Conservation (phyloP, 1,140 invertebrate species). For the Drosophila sturtevanti region DNA sequence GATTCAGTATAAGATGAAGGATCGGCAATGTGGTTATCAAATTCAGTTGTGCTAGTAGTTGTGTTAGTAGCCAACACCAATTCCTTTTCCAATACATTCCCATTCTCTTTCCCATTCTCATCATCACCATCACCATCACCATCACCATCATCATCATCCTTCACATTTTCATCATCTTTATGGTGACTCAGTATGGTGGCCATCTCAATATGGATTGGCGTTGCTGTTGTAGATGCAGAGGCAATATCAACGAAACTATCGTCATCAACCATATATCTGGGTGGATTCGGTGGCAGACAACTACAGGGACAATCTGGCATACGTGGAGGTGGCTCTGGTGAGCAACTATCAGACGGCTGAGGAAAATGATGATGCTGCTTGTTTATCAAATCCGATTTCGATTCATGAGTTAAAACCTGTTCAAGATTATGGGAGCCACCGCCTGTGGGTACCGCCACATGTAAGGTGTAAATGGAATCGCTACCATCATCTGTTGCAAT, state of each 20-base stretch:
- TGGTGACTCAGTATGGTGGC: slow-evolving; percentile 34
- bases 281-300: slow-evolving; percentile 40
- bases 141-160: slow-evolving; percentile 21
- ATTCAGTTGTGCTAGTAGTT: slow-evolving; percentile 17
- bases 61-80: slow-evolving; percentile 19
- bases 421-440: slow-evolving; percentile 58
- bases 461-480: slow-evolving; percentile 78
- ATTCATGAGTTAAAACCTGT: slow-evolving; percentile 69
- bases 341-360: slow-evolving; percentile 55
- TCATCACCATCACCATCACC: slow-evolving; percentile 16
- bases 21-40: slow-evolving; percentile 50
- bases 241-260: slow-evolving; percentile 37
- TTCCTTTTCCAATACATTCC: neutral
- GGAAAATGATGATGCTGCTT: neutral
- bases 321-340: slow-evolving; percentile 75
- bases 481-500: slow-evolving; percentile 77
- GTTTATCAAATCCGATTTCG: neutral
- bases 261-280: slow-evolving; percentile 26
- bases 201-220: slow-evolving; percentile 29
- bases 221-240: slow-evolving; percentile 30
- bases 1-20: slow-evolving; percentile 31
- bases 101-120: slow-evolving; percentile 21
- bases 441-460: slow-evolving; percentile 75
- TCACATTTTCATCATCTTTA: slow-evolving; percentile 19
- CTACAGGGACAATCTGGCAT: slow-evolving; percentile 80